Percentiles rank a stretch among this genome's conserved stretches.
Evolutionary conservation across 2,888 invertebrate genomes (phyloP).

Genomic region (Tetrapedia diversipes): DNA sequence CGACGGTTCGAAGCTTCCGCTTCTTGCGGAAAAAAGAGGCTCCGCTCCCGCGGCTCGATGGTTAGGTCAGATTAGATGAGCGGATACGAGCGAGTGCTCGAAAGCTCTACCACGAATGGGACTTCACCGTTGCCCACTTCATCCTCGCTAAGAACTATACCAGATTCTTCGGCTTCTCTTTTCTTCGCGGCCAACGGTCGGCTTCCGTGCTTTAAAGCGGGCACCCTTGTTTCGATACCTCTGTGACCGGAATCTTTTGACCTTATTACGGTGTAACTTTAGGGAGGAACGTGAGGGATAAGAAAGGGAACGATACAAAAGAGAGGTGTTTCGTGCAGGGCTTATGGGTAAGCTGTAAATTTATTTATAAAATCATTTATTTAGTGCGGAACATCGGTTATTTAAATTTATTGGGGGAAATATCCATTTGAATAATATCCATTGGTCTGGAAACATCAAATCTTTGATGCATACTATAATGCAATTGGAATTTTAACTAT

Average conservation of each 20-base stretch:
- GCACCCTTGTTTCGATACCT: slow-evolving; percentile 71
- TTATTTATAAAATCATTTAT: too few species aligned
- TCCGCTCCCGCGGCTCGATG: slow-evolving; percentile 49
- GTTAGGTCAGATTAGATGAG: slow-evolving; percentile 54
- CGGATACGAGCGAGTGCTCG: slow-evolving; percentile 56
- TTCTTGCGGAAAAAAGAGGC: not conserved
- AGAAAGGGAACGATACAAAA: too few species aligned
- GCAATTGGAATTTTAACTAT: too few species aligned
- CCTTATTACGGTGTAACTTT: slow-evolving; percentile 16
- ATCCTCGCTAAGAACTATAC: slow-evolving; percentile 76
- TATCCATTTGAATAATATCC: too few species aligned
- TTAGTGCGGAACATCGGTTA: too few species aligned
- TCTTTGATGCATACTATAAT: too few species aligned
- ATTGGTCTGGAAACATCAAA: too few species aligned
- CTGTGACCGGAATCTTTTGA: slow-evolving; percentile 6
- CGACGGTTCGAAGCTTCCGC: too few species aligned
- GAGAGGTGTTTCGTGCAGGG: too few species aligned
- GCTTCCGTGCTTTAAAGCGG: slow-evolving; percentile 57
- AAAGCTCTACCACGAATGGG: slow-evolving; percentile 77
- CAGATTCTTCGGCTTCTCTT: slow-evolving; percentile 72
- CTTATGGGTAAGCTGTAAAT: too few species aligned
- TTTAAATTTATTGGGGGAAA: too few species aligned
- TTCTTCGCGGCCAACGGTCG: slow-evolving; percentile 63
- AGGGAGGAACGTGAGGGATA: too few species aligned
- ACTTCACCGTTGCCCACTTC: slow-evolving; percentile 76